Evolutionary conservation across 2,113 vertebrate genomes (phyloP).

Genomic region (Microcebus lehilahytsara): DNA sequence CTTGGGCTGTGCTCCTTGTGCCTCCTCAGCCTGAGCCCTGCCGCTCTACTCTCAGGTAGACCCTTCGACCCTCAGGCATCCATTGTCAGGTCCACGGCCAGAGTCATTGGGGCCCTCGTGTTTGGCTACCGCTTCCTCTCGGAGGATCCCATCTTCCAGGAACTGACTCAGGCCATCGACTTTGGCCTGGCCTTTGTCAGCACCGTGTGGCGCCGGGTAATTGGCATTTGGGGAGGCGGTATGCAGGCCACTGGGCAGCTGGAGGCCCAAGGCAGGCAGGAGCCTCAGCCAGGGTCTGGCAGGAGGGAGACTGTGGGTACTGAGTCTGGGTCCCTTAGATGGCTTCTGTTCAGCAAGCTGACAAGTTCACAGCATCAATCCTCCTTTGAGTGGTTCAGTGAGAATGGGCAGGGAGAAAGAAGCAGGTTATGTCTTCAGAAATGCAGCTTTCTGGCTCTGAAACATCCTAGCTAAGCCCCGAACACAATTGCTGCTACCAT

Average conservation of each 20-base stretch:
- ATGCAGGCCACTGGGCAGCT: neutral
- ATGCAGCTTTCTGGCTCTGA: neutral
- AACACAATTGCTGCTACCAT: neutral
- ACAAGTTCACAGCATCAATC: neutral
- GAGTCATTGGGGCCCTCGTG: slow-evolving; percentile 75
- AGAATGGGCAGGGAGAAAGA: neutral
- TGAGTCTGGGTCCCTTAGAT: neutral
- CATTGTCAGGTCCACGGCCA: slow-evolving; percentile 74
- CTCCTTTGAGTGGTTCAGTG: neutral
- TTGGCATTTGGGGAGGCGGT: neutral
- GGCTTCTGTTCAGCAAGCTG: neutral
- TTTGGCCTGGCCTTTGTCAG: slow-evolving; percentile 72
- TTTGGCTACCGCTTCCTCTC: slow-evolving; percentile 75
- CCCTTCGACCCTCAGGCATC: slow-evolving; percentile 70
- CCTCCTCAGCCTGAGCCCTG: neutral
- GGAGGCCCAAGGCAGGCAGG: neutral
- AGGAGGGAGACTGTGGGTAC: neutral
- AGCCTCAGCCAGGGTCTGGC: neutral
- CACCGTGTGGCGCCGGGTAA: slow-evolving; percentile 78
- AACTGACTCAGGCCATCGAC: slow-evolving; percentile 64
- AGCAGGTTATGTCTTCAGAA: too few species aligned
- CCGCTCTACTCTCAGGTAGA: slow-evolving; percentile 65
- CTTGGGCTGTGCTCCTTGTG: neutral
- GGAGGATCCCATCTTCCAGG: slow-evolving; percentile 76
- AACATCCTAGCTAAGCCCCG: neutral